Conservation (phyloP, 2,797 vertebrate species). For the Sitta carolinensis region DNA sequence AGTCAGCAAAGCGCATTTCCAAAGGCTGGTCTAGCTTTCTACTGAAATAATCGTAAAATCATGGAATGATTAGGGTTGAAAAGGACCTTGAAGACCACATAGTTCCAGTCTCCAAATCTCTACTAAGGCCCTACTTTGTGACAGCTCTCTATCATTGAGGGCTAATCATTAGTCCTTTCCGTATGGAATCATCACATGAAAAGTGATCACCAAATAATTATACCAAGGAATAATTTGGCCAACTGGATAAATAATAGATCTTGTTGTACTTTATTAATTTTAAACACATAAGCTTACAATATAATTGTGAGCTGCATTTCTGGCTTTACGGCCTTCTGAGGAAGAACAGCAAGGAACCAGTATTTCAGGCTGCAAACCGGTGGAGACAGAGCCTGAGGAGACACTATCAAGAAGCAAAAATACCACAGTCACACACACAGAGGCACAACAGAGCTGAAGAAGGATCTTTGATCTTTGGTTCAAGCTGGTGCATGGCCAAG, state of each 20-base stretch:
- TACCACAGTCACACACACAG: not conserved
- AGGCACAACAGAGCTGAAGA: not conserved
- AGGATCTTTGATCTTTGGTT: constrained; percentile 4
- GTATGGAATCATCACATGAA: not conserved
- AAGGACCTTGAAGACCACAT: not conserved
- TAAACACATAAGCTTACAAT: not conserved
- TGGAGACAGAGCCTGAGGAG: constrained; percentile 31
- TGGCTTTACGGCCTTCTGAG: constrained; percentile 32
- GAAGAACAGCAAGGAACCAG: constrained; percentile 30
- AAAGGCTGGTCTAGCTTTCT: not conserved
- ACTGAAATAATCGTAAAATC: not conserved
- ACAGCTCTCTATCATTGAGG: not conserved
- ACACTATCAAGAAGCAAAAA: not conserved
- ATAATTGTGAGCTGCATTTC: constrained; percentile 27
- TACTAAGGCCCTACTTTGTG: not conserved
- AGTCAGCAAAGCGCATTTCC: not conserved
- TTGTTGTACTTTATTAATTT: constrained; percentile 16
- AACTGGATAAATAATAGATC: constrained; percentile 7
- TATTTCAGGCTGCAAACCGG: constrained; percentile 37
- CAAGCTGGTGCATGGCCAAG: not conserved
- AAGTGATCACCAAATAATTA: not conserved
- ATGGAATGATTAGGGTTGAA: not conserved
- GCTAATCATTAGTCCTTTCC: not conserved
- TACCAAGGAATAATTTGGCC: not conserved
- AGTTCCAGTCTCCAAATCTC: not conserved